These are phyloP conservation scores for Rhyacophila evoluta DNA, from an alignment of 2,888 invertebrate genomes.

Conservation along the genomic window DNA sequence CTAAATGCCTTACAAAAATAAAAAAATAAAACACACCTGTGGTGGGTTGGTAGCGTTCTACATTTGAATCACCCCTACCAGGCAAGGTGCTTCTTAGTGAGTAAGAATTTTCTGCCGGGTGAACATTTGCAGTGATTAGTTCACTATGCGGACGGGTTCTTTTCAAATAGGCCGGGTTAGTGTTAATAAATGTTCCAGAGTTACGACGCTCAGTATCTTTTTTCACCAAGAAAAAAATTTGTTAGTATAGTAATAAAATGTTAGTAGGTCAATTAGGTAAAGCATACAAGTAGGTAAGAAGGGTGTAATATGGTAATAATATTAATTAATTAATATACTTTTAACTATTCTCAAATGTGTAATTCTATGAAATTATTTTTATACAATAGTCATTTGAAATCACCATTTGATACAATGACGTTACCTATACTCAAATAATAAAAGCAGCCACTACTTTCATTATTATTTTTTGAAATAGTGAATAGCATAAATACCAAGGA, in stretches of 20 bases:
- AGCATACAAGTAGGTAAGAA: neutral
- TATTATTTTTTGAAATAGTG: no score
- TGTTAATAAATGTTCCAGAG: conserved; percentile 66
- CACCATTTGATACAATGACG: no score
- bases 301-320: no score
- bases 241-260: conserved; percentile 6
- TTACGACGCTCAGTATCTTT: conserved; percentile 63
- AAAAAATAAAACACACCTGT: conserved; percentile 1
- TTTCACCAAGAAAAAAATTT: neutral
- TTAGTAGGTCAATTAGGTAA: neutral
- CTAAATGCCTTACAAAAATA: no score
- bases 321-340: no score
- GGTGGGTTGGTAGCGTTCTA: neutral
- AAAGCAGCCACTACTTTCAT: no score
- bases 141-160: conserved; percentile 65
- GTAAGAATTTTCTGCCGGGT: conserved; percentile 37
- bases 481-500: no score
- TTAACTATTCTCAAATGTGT: no score
- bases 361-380: no score
- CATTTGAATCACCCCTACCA: conserved; percentile 20
- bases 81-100: conserved; percentile 19
- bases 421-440: no score
- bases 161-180: conserved; percentile 64
- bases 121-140: conserved; percentile 62
- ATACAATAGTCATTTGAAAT: no score